Base-by-base conservation (phyloP, 2,888 invertebrate genomes). In the Dione juno region DNA sequence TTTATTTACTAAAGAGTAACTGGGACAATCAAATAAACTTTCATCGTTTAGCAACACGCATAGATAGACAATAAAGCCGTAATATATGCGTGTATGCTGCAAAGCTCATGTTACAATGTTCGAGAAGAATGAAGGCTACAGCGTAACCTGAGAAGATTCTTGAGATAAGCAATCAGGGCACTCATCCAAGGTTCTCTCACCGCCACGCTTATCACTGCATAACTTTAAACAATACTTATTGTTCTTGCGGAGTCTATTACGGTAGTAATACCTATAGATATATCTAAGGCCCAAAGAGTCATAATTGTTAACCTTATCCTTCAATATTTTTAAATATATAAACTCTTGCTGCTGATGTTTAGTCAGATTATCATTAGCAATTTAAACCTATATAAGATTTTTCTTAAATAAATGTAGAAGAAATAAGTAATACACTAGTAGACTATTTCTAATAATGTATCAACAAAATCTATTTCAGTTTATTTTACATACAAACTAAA, bases 201-300 rank as follows among this genome's bases (percentile, higher is more conserved):
- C 66, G 37, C 14, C 63, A 63, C 45, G 45, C 66, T 57, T 54
- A 66, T 66, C 66, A 61, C 45, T 67, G 59, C 54, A 66, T 65
- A 69, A 58, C 66, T 53, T 67, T 50, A 64, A 71, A 71, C 71
- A 74, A 74, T 74, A 71, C 67, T 71, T 67, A 74, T 74, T 71
- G 73, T 71, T 74, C 64, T 53, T 28, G 59, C 48, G 43, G 40
- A 43, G 65, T 67, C 54, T 64, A 48, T 61, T 50, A 48, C 61
- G 19, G 11, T 45, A 67, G 54, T 61, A 67, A 63, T 59, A 64
- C 68, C n/a, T n/a, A n/a, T n/a, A n/a, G n/a, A n/a, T n/a, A 54
- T 50, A 69, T 37, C 40, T 35, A n/a, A 11, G 21, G 13, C 53
- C 40, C 19, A 37, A 48, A 63, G 43, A 69, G 66, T 28, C 21